These are phyloP conservation scores for Acanthiza pusilla DNA, from an alignment of 2,797 vertebrate species.

Conservation along the genomic window DNA sequence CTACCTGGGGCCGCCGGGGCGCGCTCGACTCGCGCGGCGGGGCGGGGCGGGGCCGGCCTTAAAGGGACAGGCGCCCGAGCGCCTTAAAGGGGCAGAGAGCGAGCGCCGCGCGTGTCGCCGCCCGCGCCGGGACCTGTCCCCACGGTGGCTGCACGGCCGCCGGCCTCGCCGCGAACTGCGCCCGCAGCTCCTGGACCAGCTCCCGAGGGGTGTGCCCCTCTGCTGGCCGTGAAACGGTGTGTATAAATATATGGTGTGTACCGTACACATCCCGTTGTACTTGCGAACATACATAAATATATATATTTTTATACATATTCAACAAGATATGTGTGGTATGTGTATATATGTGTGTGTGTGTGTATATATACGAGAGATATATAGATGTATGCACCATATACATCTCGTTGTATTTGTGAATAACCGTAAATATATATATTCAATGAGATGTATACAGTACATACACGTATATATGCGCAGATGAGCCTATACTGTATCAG, in stretches of 20 bases:
- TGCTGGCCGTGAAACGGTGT: background rate
- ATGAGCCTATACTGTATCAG: background rate
- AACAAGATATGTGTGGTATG: background rate
- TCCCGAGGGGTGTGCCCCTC: background rate
- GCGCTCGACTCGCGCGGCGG: background rate
- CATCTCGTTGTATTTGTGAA: background rate
- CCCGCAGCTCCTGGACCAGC: background rate
- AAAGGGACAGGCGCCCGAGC: background rate
- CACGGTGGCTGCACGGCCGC: background rate
- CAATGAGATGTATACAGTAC: rapidly evolving
- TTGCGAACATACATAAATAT: too few relatives aligned
- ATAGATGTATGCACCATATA: too few relatives aligned
- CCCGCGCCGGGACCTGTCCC: too few relatives aligned
- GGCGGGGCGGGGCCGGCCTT: constrained; percentile 33
- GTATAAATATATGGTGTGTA: too few relatives aligned
- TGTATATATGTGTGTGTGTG: too few relatives aligned
- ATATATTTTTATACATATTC: too few relatives aligned
- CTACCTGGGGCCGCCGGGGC: background rate
- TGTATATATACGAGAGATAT: background rate
- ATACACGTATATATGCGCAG: rapidly evolving
- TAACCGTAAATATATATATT: background rate
- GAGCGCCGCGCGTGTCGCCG: rapidly evolving
- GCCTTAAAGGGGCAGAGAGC: background rate
- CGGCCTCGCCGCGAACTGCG: too few relatives aligned
- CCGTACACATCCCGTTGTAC: background rate